A percentile compares a stretch with the other conserved stretches of the same genome.
Conservation (phyloP, 2,113 vertebrate genomes). For the Lynx canadensis region DNA sequence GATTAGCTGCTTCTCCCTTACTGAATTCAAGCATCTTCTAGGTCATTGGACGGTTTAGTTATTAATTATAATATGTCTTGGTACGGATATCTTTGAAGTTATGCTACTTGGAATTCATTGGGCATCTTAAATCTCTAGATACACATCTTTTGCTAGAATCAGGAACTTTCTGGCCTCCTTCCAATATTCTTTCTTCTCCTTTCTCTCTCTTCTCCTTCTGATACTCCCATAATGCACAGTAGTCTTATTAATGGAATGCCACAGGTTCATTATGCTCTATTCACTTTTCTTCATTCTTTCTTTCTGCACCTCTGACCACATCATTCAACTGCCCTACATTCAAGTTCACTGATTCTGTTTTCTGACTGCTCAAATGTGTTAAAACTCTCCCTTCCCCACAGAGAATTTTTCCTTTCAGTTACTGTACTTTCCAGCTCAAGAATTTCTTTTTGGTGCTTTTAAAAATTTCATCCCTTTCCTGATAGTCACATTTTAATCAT, state of each 20-base stretch:
- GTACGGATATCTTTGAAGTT: not conserved
- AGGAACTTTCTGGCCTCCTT: not conserved
- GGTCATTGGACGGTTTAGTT: not conserved
- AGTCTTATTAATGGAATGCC: not conserved
- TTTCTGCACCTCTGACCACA: not conserved
- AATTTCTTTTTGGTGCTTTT: not conserved
- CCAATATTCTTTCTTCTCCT: not conserved
- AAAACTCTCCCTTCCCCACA: not conserved
- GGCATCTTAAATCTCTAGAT: not conserved
- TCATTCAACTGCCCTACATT: not conserved
- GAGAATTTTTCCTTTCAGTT: not conserved
- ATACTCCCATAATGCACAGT: not conserved
- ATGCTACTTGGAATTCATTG: not conserved
- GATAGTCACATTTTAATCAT: not conserved
- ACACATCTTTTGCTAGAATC: not conserved
- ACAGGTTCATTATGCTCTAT: not conserved
- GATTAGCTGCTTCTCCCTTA: not conserved
- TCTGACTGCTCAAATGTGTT: not conserved
- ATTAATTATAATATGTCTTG: not conserved
- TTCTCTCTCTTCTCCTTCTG: not conserved
- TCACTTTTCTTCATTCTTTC: not conserved
- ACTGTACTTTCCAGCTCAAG: not conserved
- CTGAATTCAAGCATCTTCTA: not conserved
- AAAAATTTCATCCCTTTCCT: not conserved
- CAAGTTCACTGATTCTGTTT: not conserved